phyloP scores from a whole-genome alignment of 2,113 vertebrate species.

The Lota lota region DNA sequence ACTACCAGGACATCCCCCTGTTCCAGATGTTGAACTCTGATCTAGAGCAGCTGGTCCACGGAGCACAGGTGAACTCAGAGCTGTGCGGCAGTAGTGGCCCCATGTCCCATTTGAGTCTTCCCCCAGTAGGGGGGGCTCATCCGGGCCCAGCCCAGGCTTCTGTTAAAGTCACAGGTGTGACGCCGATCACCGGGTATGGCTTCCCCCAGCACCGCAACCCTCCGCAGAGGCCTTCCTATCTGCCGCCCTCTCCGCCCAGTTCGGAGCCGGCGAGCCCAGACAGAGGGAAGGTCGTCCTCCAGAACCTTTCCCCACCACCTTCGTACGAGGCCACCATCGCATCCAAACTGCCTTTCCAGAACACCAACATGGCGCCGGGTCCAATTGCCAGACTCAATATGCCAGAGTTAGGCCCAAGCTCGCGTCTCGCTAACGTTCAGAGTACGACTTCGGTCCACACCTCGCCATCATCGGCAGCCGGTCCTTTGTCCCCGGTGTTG shows the following conservation, averaged over 20 bases:
- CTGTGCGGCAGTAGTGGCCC: conserved; percentile 68
- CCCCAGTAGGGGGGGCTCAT: conserved; percentile 70
- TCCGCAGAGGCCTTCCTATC: conserved; percentile 80
- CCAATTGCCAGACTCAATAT: conserved; percentile 21
- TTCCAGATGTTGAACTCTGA: conserved; percentile 92
- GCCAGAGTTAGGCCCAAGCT: conserved; percentile 15
- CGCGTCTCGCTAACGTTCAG: conserved; percentile 53
- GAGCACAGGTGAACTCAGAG: conserved; percentile 79
- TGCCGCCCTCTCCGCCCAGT: conserved; percentile 92
- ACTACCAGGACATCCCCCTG: conserved; percentile 87
- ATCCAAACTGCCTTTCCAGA: conserved; percentile 86
- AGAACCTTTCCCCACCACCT: conserved; percentile 89
- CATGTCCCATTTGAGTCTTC: conserved; percentile 76
- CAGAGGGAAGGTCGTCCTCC: conserved; percentile 85
- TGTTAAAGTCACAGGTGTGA: conserved; percentile 75
- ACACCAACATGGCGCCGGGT: conserved; percentile 31
- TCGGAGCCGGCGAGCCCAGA: conserved; percentile 94
- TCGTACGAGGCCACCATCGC: conserved; percentile 92
- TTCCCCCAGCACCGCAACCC: conserved; percentile 75
- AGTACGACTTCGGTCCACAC: conserved; percentile 46
- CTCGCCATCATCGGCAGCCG: conserved; percentile 49
- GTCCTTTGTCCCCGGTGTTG: conserved; percentile 75
- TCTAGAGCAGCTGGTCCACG: conserved; percentile 80
- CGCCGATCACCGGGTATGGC: conserved; percentile 74
- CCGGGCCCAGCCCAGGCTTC: conserved; percentile 73